Percentiles rank a stretch among this genome's conserved stretches.
Conservation (phyloP, 2,888 invertebrate genomes). For the Rhingia rostrata region DNA sequence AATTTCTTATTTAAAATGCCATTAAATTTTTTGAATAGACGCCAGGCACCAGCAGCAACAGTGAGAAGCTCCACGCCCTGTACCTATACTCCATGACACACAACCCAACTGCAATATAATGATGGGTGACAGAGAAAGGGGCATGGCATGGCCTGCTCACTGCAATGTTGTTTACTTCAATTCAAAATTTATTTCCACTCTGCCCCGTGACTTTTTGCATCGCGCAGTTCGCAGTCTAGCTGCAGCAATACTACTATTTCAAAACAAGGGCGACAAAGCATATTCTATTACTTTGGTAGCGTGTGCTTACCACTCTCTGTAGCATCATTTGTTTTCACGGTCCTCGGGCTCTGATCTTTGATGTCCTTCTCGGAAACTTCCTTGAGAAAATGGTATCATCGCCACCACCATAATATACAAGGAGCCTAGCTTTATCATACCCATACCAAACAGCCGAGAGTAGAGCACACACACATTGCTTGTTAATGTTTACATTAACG, state of each 20-base stretch:
- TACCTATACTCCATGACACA: slow-evolving; percentile 17
- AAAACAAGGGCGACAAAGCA: slow-evolving; percentile 32
- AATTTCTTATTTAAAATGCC: slow-evolving; percentile 83
- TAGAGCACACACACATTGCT: slow-evolving; percentile 34
- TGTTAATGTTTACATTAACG: slow-evolving; percentile 73
- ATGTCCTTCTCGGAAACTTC: slow-evolving; percentile 63
- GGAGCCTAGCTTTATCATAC: slow-evolving; percentile 19
- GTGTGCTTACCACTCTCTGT: slow-evolving; percentile 10
- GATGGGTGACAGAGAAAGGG: slow-evolving; percentile 44
- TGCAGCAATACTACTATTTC: slow-evolving; percentile 25
- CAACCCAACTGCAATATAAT: slow-evolving; percentile 63
- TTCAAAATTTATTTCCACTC: slow-evolving; percentile 68
- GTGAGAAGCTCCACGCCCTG: slow-evolving; percentile 28
- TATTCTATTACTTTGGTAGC: slow-evolving; percentile 47
- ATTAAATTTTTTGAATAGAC: slow-evolving; percentile 83
- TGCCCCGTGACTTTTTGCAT: slow-evolving; percentile 38
- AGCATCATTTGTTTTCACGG: slow-evolving; percentile 45
- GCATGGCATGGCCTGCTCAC: slow-evolving; percentile 3
- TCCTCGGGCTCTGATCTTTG: slow-evolving; percentile 62
- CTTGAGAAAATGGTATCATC: slow-evolving; percentile 46
- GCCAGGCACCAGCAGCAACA: slow-evolving; percentile 66
- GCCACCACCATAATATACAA: slow-evolving; percentile 6
- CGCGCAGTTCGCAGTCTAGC: slow-evolving; percentile 10
- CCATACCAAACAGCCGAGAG: slow-evolving; percentile 15
- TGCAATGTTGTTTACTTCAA: slow-evolving; percentile 66